Evolutionary conservation across 37 sponge, comb jelly and placozoan species (phyloP).

Genomic region (Diacarnus erythraeanus): DNA sequence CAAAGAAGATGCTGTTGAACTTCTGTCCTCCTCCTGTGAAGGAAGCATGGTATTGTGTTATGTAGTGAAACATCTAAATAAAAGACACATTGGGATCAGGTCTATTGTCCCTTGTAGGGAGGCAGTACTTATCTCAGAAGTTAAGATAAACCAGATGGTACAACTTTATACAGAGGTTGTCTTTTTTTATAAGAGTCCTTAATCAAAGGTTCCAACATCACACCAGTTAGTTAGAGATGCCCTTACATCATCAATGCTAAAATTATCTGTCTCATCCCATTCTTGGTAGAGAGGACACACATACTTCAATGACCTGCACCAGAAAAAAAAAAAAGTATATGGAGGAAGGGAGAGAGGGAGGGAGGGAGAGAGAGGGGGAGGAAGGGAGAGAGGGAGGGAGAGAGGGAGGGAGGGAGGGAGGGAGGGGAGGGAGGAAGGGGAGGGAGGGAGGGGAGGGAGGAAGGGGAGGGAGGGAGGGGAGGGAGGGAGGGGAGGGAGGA

Average conservation of each 20-base stretch:
- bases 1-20: background rate
- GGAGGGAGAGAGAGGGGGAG: background rate
- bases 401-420: background rate
- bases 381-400: background rate
- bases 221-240: too few relatives aligned
- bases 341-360: background rate
- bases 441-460: too few relatives aligned
- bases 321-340: background rate
- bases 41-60: background rate
- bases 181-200: too few relatives aligned
- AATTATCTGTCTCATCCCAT: constrained; percentile 41
- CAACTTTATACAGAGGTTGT: background rate
- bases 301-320: constrained; percentile 40
- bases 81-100: too few relatives aligned
- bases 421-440: too few relatives aligned
- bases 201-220: too few relatives aligned
- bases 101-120: too few relatives aligned
- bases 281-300: constrained; percentile 42
- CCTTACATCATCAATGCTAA: background rate
- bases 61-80: too few relatives aligned
- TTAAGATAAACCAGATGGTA: background rate
- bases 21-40: constrained; percentile 4
- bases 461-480: too few relatives aligned
- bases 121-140: background rate
- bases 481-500: too few relatives aligned